Percentiles rank a stretch among this genome's conserved stretches.
These are phyloP conservation scores for Drosophila tanythrix DNA, from an alignment of 2,888 invertebrate species.

Conservation along the genomic window DNA sequence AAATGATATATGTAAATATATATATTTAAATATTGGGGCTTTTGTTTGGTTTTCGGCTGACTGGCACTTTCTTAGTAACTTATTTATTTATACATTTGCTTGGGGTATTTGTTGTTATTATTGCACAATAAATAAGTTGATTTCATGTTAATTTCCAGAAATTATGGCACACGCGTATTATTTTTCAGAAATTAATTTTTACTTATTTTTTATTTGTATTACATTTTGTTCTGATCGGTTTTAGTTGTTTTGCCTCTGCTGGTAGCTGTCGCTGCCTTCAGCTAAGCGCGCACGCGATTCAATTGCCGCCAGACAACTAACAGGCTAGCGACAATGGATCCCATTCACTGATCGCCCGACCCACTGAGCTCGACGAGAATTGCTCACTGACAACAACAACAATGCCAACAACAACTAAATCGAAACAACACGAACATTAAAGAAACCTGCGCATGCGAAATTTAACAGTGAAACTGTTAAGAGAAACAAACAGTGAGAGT, in stretches of 20 bases:
- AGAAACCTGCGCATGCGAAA: constrained; percentile 69
- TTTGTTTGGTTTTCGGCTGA: constrained; percentile 37
- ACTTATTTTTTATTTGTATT: constrained; percentile 23
- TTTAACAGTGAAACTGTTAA: constrained; percentile 16
- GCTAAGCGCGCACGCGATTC: constrained; percentile 72
- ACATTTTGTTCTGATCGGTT: constrained; percentile 24
- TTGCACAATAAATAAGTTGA: constrained; percentile 35
- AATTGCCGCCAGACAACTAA: constrained; percentile 73
- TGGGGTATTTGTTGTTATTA: constrained; percentile 32
- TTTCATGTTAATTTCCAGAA: constrained; percentile 3
- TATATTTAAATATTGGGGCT: constrained; percentile 21
- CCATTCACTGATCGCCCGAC: constrained; percentile 33
- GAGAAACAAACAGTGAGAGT: constrained; percentile 17
- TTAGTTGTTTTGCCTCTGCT: constrained; percentile 19
- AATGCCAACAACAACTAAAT: background rate
- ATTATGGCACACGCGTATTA: constrained; percentile 4
- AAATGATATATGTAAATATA: constrained; percentile 28
- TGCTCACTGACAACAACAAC: constrained; percentile 15
- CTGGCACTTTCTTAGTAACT: constrained; percentile 38
- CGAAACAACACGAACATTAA: constrained; percentile 6
- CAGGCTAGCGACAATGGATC: constrained; percentile 42
- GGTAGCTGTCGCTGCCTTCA: constrained; percentile 55
- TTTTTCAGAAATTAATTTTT: background rate
- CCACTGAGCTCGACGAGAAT: constrained; percentile 22
- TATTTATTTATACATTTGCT: constrained; percentile 61